These are phyloP conservation scores for Heliconius congener DNA, from an alignment of 1,140 invertebrate genomes.

Conservation along the genomic window DNA sequence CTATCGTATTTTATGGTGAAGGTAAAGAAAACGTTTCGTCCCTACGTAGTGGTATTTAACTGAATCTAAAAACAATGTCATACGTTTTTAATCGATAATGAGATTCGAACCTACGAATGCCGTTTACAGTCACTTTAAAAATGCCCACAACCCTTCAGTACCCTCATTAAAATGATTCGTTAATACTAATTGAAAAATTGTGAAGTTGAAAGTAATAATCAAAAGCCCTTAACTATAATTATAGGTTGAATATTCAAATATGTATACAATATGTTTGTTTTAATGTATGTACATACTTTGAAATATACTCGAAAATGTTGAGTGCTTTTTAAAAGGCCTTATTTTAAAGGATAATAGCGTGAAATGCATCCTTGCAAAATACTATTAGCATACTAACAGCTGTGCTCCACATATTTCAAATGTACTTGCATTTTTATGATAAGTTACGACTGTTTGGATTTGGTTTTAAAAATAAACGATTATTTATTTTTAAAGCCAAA, in stretches of 20 bases:
- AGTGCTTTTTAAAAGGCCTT: not conserved
- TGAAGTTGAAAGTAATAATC: not conserved
- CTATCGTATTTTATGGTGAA: no score
- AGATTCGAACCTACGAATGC: no score
- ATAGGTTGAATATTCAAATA: not conserved
- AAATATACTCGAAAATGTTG: not conserved
- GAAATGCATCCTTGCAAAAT: not conserved
- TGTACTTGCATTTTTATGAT: not conserved
- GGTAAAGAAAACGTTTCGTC: not conserved
- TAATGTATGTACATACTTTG: not conserved
- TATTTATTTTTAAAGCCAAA: no score
- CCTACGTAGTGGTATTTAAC: not conserved
- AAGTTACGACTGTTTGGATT: not conserved
- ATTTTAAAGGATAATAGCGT: constrained; percentile 5
- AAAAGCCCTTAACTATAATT: not conserved
- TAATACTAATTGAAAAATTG: not conserved
- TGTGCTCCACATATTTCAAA: constrained; percentile 8
- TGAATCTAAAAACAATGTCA: no score
- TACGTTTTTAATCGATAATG: no score
- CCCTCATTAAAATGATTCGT: not conserved
- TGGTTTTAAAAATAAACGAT: not conserved
- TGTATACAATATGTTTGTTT: not conserved
- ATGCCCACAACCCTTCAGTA: no score
- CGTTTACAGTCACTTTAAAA: no score
- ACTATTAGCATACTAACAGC: constrained; percentile 9